Percentiles rank a stretch among this genome's conserved stretches.
Evolutionary conservation across 2,888 invertebrate genomes (phyloP).

Genomic region (Drosophila pseudotalamancana): DNA sequence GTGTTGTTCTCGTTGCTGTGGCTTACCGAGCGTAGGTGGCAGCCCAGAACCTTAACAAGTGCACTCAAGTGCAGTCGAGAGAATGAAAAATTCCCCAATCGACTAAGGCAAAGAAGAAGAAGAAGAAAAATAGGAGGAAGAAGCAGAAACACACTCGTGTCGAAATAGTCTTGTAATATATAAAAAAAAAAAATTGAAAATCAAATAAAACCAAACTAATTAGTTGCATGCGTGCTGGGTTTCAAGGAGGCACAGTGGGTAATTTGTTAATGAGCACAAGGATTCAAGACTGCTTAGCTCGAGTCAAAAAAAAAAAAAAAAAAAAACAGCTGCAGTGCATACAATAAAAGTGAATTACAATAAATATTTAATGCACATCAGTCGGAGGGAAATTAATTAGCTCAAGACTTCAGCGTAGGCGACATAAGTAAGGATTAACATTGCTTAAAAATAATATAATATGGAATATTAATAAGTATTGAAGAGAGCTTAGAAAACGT

Average conservation of each 20-base stretch:
- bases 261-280: slow-evolving; percentile 25
- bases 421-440: not conserved
- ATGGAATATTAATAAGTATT: too few species aligned
- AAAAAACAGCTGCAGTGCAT: slow-evolving; percentile 26
- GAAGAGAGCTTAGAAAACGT: too few species aligned
- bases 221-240: slow-evolving; percentile 53
- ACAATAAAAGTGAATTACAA: not conserved
- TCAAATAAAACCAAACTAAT: slow-evolving; percentile 53
- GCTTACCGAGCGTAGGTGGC: slow-evolving; percentile 57
- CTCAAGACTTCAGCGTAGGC: not conserved
- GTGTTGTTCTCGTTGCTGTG: slow-evolving; percentile 28
- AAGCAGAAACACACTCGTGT: slow-evolving; percentile 28
- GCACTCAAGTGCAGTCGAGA: slow-evolving; percentile 58
- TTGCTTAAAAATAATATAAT: not conserved
- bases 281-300: slow-evolving; percentile 17
- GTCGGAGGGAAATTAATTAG: not conserved
- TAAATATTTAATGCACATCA: slow-evolving; percentile 3
- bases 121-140: not conserved
- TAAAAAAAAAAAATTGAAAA: slow-evolving; percentile 4
- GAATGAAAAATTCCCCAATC: slow-evolving; percentile 36
- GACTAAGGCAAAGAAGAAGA: slow-evolving; percentile 11
- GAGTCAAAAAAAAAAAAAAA: not conserved
- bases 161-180: slow-evolving; percentile 7
- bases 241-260: slow-evolving; percentile 20
- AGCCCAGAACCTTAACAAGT: slow-evolving; percentile 63